Conservation (phyloP, 2,113 vertebrate species). For the Phocoena phocoena region DNA sequence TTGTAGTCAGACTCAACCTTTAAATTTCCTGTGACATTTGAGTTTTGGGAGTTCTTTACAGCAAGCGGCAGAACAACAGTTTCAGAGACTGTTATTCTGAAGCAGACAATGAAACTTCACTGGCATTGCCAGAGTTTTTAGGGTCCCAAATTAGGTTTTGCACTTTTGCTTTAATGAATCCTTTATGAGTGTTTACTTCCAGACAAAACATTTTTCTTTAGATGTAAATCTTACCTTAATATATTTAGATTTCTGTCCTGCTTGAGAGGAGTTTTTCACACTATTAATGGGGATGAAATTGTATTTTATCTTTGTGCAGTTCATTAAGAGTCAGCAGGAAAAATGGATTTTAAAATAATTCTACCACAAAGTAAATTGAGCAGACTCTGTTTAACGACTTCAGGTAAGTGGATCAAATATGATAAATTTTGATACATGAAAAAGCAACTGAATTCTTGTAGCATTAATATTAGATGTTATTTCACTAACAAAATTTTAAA, state of each 20-base stretch:
- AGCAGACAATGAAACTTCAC: neutral
- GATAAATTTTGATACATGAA: slow-evolving; percentile 3
- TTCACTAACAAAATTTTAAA: slow-evolving; percentile 37
- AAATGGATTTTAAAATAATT: slow-evolving; percentile 63
- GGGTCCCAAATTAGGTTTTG: neutral
- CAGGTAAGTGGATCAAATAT: slow-evolving; percentile 24
- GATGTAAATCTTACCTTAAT: slow-evolving; percentile 24
- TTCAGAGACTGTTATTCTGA: slow-evolving; percentile 19
- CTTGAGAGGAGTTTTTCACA: neutral
- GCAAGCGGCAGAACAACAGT: neutral
- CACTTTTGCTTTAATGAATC: slow-evolving; percentile 24
- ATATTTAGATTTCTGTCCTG: slow-evolving; percentile 40
- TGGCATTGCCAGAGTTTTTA: neutral
- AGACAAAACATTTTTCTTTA: slow-evolving; percentile 31
- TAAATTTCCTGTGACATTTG: slow-evolving; percentile 28
- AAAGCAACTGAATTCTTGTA: slow-evolving; percentile 32
- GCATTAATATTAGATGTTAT: neutral
- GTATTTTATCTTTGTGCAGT: slow-evolving; percentile 11
- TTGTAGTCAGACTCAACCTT: slow-evolving; percentile 29
- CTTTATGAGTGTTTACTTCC: neutral
- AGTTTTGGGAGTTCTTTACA: slow-evolving; percentile 7
- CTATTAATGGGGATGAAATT: neutral
- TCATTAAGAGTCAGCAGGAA: slow-evolving; percentile 43
- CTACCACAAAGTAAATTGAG: slow-evolving; percentile 13
- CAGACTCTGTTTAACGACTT: slow-evolving; percentile 51